Base-by-base conservation (phyloP, 2,888 invertebrate genomes). In the Habroteleia sp. region DNA sequence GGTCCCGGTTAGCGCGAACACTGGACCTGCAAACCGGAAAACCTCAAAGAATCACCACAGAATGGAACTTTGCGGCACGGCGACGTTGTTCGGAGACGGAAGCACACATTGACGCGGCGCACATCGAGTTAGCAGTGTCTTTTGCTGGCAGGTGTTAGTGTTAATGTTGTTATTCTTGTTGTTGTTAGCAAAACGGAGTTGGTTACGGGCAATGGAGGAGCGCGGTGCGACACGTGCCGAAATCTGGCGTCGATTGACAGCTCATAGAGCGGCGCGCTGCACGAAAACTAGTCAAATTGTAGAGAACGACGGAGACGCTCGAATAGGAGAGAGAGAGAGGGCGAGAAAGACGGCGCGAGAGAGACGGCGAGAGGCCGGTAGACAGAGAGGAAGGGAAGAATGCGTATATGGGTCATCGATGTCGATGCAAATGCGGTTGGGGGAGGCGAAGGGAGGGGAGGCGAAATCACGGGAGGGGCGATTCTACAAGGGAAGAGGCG, bases 391-490 rank as follows among this genome's bases (percentile, higher is more conserved):
- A 68, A 63, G 76, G 29, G 79, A 79, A 77, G 77, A 77, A 79
- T 66, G 80, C 79, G 81, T 83, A 86, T 85, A 86, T 87, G 85
- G 87, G 87, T 87, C 87, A 87, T 85, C 86, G 85, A 81, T 84
- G 83, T 78, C 83, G 85, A 86, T 87, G 85, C 85, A 86, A 87
- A 86, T 87, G 85, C 83, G 82, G 81, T 80, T 82, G 79, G 82
- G 52, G 78, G 75, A 77, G 76, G 62, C 78, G 62, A 62, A 73
- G 62, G 71, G 68, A 72, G 73, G 66, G 65, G 68, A 63, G 16
- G 31, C 58, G 41, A 8, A 54, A 29, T 39, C 27, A 20, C 23
- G 58, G 76, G 63, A 79, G 69, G 68, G 60, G 74, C n/a, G 25
- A n/a, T n/a, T n/a, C n/a, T n/a, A 37, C 20, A 13, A 23, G 5